Evolutionary conservation across 2,113 vertebrate species (phyloP), one percentile per base, ranked within the genome.

Genomic region (Eidolon helvum): DNA sequence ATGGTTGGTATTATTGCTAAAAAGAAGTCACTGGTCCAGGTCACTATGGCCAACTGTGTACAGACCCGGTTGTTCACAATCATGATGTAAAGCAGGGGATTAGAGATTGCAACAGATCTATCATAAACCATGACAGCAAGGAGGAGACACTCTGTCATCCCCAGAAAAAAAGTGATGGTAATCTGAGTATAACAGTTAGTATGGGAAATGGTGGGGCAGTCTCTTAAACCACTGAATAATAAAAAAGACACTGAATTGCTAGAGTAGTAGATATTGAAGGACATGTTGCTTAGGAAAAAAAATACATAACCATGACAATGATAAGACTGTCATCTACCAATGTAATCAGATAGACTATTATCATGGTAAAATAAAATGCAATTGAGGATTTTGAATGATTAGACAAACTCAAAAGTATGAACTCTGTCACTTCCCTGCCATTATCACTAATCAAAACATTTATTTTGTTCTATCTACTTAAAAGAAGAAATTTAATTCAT

Each of bases 131-230:
- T 90, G 45, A 89, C 19, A 68, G 38, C 53, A 48, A 96, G 72
- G 66, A 96, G 63, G 9, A 96, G n/a, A 74, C 50, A 93, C 26
- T 94, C 55, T 68, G 94, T 98, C 19, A 96, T 97, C 8, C 66
- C 72, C 59, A 96, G 90, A 43, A 93, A 95, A 68, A 96, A 33
- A 68, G 45, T 57, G 26, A 89, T 89, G 43, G 38, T 87, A 57
- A 95, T 87, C 8, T 97, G 78, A 50, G 9, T 28, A 66, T 93
- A 95, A 66, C 57, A 97, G 10, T 18, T 96, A 24, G 7, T 72
- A 61, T 50, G 92, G 57, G 65, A 96, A 83, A 96, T 91, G 9
- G 15, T 68, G 28, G 57, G 40, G 14, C 87, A 74, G 12, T 97
- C 45, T 71, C 16, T 93, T 53, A 97, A 74, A 10, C 48, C 19